Evolutionary conservation across 2,888 invertebrate species (phyloP), one percentile per base, ranked within the genome.

Genomic region (Strigamia crassipes): DNA sequence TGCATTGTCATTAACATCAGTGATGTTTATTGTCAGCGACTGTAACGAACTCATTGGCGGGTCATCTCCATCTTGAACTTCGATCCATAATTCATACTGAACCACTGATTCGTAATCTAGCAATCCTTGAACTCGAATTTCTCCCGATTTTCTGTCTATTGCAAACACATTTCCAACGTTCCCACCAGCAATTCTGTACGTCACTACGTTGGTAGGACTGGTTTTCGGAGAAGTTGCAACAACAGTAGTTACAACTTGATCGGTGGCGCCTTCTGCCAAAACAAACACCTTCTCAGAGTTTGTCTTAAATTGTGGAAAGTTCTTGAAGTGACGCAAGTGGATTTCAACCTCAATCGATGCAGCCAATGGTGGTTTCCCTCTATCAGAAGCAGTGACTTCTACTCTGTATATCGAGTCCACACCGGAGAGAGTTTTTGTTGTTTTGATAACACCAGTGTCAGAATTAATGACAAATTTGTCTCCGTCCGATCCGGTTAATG

Each of bases 1-100:
- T 0, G 93, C 90, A 88, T 97, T 97, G 87, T 98, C 97, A 87
- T 98, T 98, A 6, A 94, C 92, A 88, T 98, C 97, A 0, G 94
- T 94, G 0, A 98, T 94, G 88, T 94, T 94, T n/a, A 98, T 93
- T 84, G 92, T 82, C 18, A 97, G 89, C 86, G 93, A 92, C 78
- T 94, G 91, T 38, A 94, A 94, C 82, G 93, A 94, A 84, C 94
- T 90, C 21, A 96, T 87, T 0, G 94, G 92, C 0, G 95, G 94
- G 81, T 91, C 91, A 86, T 95, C 95, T 0, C 94, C 94, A 87
- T 96, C 96, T 84, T 92, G 90, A 0, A 96, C 96, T 89, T 96
- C 96, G 83, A 97, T 91, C 96, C 96, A 97, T 38, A 96, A 93
- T 88, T 96, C 94, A 87, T 96, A 96, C 79, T 92, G 90, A 13